Evolutionary conservation across 1,140 invertebrate genomes (phyloP), one percentile per base, ranked within the genome.

Genomic region (Akabosia matsudoensis): DNA sequence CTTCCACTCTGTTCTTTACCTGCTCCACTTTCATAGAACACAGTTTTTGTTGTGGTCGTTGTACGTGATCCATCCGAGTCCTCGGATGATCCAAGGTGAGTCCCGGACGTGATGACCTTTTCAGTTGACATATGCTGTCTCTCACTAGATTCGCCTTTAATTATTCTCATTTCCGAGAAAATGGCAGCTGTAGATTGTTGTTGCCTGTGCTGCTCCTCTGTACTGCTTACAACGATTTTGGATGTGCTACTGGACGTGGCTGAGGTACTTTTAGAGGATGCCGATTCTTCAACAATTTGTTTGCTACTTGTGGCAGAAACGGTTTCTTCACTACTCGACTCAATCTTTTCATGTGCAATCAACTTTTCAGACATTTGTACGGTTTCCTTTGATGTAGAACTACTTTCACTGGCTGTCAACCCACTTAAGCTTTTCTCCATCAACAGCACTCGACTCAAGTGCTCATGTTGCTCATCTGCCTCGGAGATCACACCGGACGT

Each of bases 401-500:
- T 28, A 30, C 31, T 4, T 31, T 14, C 22, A n/a, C 10, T 24
- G 16, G 61, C 4, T 7, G 61, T 30, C 2, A 22, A 28, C 1
- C 61, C 22, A 22, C 61, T 67, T 61, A n/a, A 14, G 26, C 7
- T 31, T 67, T 67, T 31, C 2, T 7, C 3, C 30, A 37, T 52
- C 56, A 24, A 4, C 4, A 51, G 3, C 30, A 33, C 30, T 54
- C 52, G 52, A 13, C 26, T 71, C 70, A 31, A 4, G 18, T 51
- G 33, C 10, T 33, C 3, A 4, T 45, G 13, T 1, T 72, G 70
- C 22, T 72, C 73, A 30, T 74, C 73, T 13, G 73, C 24, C 22
- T 56, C 30, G 4, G 52, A 52, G 3, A 56, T 26, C 10, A 74
- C 26, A 18, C 76, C 76, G 24, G 76, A 77, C 10, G 71, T 74